Evolutionary conservation across 2,113 vertebrate species (phyloP), one percentile per base, ranked within the genome.

Genomic region (Synchiropus splendidus): DNA sequence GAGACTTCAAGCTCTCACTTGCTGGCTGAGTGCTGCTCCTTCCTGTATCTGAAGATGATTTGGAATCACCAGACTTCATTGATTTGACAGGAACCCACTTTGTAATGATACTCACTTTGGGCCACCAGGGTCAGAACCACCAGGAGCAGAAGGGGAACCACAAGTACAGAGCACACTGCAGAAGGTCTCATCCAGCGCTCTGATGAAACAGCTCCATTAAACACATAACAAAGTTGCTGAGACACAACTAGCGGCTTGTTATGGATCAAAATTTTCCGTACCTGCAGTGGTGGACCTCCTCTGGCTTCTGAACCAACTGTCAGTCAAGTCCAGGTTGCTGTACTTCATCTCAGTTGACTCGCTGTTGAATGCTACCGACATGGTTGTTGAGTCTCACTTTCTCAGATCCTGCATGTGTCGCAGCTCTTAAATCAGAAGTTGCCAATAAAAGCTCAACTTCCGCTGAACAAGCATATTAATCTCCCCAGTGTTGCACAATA

Each of bases 51-150:
- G 10, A 14, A 34, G 3, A 32, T 12, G 4, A 5, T 10, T 14
- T 6, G 15, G 18, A 14, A 30, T 2, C n/a, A 15, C n/a, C n/a
- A n/a, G n/a, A n/a, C n/a, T n/a, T n/a, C n/a, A n/a, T n/a, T n/a
- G n/a, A n/a, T n/a, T n/a, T n/a, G n/a, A n/a, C n/a, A n/a, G n/a
- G n/a, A n/a, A n/a, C n/a, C n/a, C n/a, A n/a, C n/a, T n/a, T n/a
- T n/a, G n/a, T n/a, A 1, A 6, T 3, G 18, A 12, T 31, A 64
- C 67, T 71, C 45, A 74, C 67, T 57, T 12, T 42, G 30, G 15
- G 31, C 39, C 31, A 67, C 34, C n/a, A 71, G 10, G 15, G 31
- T 30, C 15, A 65, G 12, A 42, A 53, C 74, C 43, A 49, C 6
- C 16, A 15, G 9, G 21, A 71, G 37, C 13, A 70, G 42, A 15